Conservation (phyloP, 2,113 vertebrate genomes). For the Psittacula cyanocephala region DNA sequence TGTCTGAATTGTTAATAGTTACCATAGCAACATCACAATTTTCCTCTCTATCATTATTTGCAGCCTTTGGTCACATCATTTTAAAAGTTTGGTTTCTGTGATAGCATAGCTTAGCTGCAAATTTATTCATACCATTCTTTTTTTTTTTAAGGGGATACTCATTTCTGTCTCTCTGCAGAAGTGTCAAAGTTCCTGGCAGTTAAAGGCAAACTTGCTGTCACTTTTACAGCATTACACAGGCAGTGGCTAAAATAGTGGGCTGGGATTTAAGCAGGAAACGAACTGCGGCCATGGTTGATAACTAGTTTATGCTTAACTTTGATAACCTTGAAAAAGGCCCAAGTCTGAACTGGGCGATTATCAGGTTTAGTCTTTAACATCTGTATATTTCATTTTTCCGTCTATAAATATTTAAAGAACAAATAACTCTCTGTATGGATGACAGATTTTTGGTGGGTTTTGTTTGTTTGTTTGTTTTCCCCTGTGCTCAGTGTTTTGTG, state of each 20-base stretch:
- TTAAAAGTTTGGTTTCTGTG: slow-evolving; percentile 33
- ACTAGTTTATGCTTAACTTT: not conserved
- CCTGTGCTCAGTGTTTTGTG: not conserved
- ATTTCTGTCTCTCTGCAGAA: slow-evolving; percentile 2
- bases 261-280: not conserved
- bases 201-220: not conserved
- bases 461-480: not conserved
- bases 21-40: slow-evolving; percentile 54
- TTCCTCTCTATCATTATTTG: slow-evolving; percentile 47
- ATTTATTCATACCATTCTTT: slow-evolving; percentile 23
- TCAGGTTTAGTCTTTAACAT: not conserved
- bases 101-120: slow-evolving; percentile 8
- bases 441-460: not conserved
- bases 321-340: not conserved
- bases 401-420: not conserved
- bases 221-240: not conserved
- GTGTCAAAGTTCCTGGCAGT: not conserved
- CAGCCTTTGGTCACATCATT: slow-evolving; percentile 46
- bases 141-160: slow-evolving; percentile 19
- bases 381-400: not conserved
- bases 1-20: slow-evolving; percentile 58
- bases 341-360: not conserved
- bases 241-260: not conserved
- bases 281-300: not conserved
- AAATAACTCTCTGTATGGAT: not conserved